phyloP scores from a whole-genome alignment of 2,113 vertebrate species.

The Tragelaphus scriptus region DNA sequence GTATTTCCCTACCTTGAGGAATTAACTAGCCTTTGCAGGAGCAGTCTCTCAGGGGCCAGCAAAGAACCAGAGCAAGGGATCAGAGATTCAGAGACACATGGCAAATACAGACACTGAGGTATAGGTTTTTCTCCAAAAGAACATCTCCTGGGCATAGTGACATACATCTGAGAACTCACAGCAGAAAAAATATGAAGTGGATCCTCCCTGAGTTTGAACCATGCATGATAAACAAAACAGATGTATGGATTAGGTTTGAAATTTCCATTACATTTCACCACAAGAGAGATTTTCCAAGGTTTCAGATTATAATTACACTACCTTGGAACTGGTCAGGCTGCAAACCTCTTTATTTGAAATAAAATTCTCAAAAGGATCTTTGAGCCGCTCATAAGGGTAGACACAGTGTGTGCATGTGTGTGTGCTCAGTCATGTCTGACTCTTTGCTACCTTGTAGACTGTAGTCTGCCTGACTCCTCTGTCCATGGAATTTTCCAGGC shows the following conservation, averaged over 20 bases:
- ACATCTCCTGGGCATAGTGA: not conserved
- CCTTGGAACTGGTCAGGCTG: not conserved
- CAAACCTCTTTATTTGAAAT: not conserved
- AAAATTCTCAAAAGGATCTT: not conserved
- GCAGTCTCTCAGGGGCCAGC: not conserved
- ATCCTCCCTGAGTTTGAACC: not conserved
- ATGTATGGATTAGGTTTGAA: not conserved
- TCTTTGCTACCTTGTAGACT: not conserved
- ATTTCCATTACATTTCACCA: not conserved
- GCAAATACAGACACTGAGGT: not conserved
- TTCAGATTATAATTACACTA: not conserved
- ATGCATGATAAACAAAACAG: not conserved
- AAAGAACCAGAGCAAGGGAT: too few species aligned
- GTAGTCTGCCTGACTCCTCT: not conserved
- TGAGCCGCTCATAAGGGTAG: not conserved
- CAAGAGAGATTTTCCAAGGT: not conserved
- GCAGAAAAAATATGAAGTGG: not conserved
- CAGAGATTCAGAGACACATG: not conserved
- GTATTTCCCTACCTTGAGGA: not conserved
- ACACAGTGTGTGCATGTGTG: not conserved
- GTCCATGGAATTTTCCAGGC: not conserved
- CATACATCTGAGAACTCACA: not conserved
- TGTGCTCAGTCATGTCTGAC: not conserved
- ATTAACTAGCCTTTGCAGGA: fast-evolving
- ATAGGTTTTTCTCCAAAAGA: not conserved